Base-by-base conservation (phyloP, 2,888 invertebrate genomes). In the Cordilura impudica region DNA sequence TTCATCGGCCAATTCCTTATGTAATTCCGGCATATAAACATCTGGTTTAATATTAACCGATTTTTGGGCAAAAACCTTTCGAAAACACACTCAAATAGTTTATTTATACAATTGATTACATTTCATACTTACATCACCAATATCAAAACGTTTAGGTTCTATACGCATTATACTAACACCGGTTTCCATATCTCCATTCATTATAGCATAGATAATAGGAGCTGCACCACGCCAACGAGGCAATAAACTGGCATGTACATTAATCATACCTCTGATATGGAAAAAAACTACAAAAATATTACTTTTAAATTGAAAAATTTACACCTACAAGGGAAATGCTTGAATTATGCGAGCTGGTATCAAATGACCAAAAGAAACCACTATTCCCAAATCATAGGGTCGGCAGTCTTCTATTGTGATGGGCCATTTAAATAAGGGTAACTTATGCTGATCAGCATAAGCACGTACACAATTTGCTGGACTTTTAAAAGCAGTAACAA, bases 191-290 rank as follows among this genome's bases (percentile, higher is more conserved):
- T 98, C 98, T 10, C 96, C 97, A 87, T 95, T 93, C 84, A 97
- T 92, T 61, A 98, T 90, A 0, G 97, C 93, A 89, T 97, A 93
- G 65, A 95, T 93, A 56, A 98, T 94, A 0, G 98, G 98, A 0
- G 98, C 95, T 8, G 98, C 97, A 5, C 98, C 98, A 83, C 98
- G 91, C 97, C 97, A 98, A 69, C 95, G 91, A 0, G 98, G 98
- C 79, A 98, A 90, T 58, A 98, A 89, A 90, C 98, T 98, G 0
- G 95, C 97, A 89, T 98, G 98, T 0, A 98, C 95, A 91, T 98
- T 98, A 31, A 98, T 91, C 91, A 98, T 96, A 23, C 98, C 98
- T 84, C 95, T 96, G 21, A 21, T 60, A 60, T 60, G n/a, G 2
- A 18, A 43, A 35, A 31, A 31, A 31, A 51, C 16, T 10, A 31